phyloP scores from a whole-genome alignment of 2,797 vertebrate species.

The Myioborus melanocephalus region DNA sequence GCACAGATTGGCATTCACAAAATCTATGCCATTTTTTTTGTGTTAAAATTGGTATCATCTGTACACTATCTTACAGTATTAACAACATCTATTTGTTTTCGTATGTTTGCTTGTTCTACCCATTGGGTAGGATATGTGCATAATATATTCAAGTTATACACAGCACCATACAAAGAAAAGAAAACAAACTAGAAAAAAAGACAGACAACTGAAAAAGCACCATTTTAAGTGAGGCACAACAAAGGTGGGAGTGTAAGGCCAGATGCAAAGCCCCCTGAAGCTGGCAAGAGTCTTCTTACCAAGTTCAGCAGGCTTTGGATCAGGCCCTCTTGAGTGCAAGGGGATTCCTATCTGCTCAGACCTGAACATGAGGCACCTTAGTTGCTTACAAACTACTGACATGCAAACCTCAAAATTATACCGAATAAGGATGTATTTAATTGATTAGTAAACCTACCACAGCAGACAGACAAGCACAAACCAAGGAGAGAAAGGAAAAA shows the following conservation, averaged over 20 bases:
- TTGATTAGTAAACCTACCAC: constrained; percentile 50
- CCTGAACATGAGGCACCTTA: constrained; percentile 85
- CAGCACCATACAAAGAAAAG: constrained; percentile 90
- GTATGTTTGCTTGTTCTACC: constrained; percentile 86
- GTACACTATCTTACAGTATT: constrained; percentile 96
- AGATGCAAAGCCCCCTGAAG: neutral
- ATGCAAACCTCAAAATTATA: constrained; percentile 82
- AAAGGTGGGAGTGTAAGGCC: constrained; percentile 82
- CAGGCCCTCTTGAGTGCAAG: constrained; percentile 44
- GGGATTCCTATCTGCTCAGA: constrained; percentile 85
- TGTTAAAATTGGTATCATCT: constrained; percentile 90
- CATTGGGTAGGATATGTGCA: constrained; percentile 99
- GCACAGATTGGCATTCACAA: constrained; percentile 90
- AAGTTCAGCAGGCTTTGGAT: neutral
- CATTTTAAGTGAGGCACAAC: constrained; percentile 94
- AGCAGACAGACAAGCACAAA: constrained; percentile 63
- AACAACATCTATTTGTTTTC: constrained; percentile 81
- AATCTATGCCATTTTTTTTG: constrained; percentile 85
- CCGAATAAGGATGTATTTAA: neutral
- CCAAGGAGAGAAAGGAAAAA: neutral
- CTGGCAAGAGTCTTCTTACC: neutral
- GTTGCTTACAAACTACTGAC: constrained; percentile 81
- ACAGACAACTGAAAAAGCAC: constrained; percentile 91
- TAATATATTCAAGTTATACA: constrained; percentile 96
- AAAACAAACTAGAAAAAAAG: constrained; percentile 69